phyloP scores from a whole-genome alignment of 2,888 invertebrate species.

The Vesta saturnalis region DNA sequence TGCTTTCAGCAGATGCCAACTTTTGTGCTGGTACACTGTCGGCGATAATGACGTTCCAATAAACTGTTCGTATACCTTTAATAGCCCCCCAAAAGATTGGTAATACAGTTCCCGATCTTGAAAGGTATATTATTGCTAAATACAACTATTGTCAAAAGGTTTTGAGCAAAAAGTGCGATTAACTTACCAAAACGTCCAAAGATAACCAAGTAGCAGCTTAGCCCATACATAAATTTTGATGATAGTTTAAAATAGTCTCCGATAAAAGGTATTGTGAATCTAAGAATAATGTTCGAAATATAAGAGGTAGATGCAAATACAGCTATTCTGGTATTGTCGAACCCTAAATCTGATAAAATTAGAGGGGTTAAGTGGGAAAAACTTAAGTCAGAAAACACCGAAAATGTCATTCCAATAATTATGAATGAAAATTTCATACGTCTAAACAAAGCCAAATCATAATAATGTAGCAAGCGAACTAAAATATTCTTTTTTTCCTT shows the following conservation, averaged over 20 bases:
- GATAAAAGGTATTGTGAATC: conserved; percentile 71
- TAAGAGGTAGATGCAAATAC: conserved; percentile 69
- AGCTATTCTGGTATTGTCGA: conserved; percentile 68
- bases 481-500: background rate
- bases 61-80: conserved; percentile 74
- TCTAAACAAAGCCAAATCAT: conserved; percentile 70
- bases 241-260: conserved; percentile 70
- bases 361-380: conserved; percentile 70
- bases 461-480: conserved; percentile 45
- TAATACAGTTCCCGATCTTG: conserved; percentile 55
- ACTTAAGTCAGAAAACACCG: conserved; percentile 73
- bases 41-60: conserved; percentile 74
- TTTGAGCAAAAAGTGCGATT: background rate
- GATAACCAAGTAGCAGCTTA: conserved; percentile 68
- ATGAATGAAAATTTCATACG: conserved; percentile 74
- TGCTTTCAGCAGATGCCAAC: conserved; percentile 72
- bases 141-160: background rate
- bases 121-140: conserved; percentile 33
- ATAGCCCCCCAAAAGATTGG: conserved; percentile 70
- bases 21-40: conserved; percentile 72
- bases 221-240: conserved; percentile 70
- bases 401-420: conserved; percentile 71
- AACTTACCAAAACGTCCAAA: conserved; percentile 70
- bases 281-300: conserved; percentile 64
- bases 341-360: conserved; percentile 68